phyloP scores from a whole-genome alignment of 2,113 vertebrate genomes.

The Columba livia region DNA sequence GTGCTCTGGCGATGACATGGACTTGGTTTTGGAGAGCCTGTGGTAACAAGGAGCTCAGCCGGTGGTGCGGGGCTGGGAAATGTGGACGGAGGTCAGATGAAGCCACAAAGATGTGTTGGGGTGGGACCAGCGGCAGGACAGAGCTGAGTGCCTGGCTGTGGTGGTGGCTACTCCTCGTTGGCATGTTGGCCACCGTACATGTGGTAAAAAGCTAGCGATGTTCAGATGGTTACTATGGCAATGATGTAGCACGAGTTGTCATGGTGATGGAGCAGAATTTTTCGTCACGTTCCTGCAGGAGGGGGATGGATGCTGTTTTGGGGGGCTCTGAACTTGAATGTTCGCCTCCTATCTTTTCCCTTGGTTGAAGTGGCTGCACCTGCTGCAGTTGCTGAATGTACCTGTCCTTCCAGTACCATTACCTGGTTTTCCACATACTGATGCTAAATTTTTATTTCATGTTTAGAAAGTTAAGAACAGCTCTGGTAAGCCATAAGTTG shows the following conservation, averaged over 20 bases:
- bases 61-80: not conserved
- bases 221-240: conserved; percentile 73
- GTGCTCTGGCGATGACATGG: not conserved
- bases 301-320: conserved; percentile 27
- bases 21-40: not conserved
- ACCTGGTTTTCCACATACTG: not conserved
- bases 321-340: conserved; percentile 12
- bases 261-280: conserved; percentile 68
- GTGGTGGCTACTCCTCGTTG: not conserved
- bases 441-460: not conserved
- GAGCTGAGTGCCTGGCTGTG: accelerated
- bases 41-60: not conserved
- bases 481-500: not conserved
- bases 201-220: conserved; percentile 55
- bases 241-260: conserved; percentile 69
- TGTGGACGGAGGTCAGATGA: not conserved
- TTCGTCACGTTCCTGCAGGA: conserved; percentile 20
- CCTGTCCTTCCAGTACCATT: not conserved
- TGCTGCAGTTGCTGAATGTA: not conserved
- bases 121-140: not conserved
- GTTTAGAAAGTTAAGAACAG: not conserved
- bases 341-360: not conserved
- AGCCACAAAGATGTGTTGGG: not conserved
- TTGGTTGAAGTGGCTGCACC: not conserved
- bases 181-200: not conserved